These are phyloP conservation scores for Anhinga anhinga DNA, from an alignment of 2,113 vertebrate genomes.

Conservation along the genomic window DNA sequence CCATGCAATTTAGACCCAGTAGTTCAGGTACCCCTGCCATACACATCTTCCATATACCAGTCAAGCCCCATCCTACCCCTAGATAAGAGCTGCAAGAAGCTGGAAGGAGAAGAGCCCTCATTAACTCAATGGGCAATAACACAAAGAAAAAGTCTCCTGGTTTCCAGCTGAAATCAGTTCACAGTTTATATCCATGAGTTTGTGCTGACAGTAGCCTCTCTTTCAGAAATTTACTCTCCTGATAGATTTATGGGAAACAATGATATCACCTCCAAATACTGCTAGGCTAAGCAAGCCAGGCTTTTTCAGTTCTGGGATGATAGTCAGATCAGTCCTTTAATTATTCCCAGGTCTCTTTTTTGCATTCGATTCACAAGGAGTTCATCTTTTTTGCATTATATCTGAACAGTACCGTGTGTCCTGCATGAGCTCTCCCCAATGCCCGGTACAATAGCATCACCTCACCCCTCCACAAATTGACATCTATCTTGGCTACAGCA, in stretches of 20 bases:
- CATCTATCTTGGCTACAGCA: neutral
- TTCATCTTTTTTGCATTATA: neutral
- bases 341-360: neutral
- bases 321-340: neutral
- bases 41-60: neutral
- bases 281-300: conserved; percentile 35
- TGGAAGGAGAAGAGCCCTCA: neutral
- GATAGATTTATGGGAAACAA: conserved; percentile 24
- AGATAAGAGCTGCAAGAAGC: neutral
- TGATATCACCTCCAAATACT: conserved; percentile 19
- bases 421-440: neutral
- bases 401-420: neutral
- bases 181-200: neutral
- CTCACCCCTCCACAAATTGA: neutral
- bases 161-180: neutral
- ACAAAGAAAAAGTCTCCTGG: neutral
- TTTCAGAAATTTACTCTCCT: neutral
- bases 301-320: neutral
- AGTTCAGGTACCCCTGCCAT: neutral
- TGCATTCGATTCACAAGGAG: neutral
- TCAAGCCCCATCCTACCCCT: neutral
- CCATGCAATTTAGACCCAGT: neutral
- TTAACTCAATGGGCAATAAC: neutral
- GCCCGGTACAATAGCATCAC: neutral
- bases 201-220: neutral